A percentile compares a stretch with the other conserved stretches of the same genome.
Conservation (phyloP, 2,113 vertebrate genomes). For the Zootoca vivipara region DNA sequence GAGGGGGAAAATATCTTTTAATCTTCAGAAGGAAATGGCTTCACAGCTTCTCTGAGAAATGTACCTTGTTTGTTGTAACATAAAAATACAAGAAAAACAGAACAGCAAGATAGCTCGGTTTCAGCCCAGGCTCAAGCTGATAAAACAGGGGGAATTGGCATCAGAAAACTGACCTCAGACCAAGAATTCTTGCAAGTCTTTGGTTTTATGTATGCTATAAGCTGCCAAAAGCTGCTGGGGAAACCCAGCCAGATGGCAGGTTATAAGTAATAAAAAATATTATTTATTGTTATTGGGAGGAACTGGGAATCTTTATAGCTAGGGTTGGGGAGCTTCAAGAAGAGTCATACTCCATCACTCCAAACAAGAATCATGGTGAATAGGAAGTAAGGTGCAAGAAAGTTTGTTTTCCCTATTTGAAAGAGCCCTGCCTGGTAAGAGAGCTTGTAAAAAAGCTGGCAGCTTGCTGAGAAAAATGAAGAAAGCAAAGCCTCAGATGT, state of each 20-base stretch:
- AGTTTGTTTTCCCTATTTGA: background rate
- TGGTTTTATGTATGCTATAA: background rate
- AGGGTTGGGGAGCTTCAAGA: background rate
- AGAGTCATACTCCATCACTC: no score
- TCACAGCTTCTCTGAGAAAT: conserved; percentile 47
- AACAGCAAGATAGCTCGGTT: conserved; percentile 20
- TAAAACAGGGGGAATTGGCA: background rate
- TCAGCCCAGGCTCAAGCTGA: background rate
- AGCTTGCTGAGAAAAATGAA: background rate
- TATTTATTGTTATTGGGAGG: background rate
- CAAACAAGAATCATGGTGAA: background rate
- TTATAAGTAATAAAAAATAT: no score
- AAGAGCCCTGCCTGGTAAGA: background rate
- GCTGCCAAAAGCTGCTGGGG: no score
- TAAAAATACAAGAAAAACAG: background rate
- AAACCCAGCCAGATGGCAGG: no score
- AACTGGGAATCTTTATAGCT: background rate
- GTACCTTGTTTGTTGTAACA: conserved; percentile 35
- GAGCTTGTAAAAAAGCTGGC: background rate
- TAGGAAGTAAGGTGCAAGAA: background rate
- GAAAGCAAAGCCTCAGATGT: no score
- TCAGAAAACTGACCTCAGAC: background rate
- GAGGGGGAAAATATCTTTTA: conserved; percentile 39
- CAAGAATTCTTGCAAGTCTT: background rate
- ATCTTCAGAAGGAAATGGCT: conserved; percentile 56